These are phyloP conservation scores for Artibeus lituratus DNA, from an alignment of 2,797 vertebrate species.

Conservation along the genomic window DNA sequence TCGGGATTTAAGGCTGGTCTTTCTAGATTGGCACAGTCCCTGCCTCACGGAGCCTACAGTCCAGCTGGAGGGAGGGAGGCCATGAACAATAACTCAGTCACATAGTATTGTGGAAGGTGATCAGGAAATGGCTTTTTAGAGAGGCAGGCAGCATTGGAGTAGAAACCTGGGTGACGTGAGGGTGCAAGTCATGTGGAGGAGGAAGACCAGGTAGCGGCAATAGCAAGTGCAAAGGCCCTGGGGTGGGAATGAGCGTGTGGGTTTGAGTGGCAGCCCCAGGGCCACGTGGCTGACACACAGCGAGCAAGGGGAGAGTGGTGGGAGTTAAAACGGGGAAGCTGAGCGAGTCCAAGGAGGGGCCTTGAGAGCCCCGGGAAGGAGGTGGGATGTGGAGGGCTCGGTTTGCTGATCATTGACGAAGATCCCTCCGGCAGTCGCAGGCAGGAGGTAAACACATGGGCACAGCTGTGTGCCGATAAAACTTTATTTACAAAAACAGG, in stretches of 20 bases:
- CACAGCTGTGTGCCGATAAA: not conserved
- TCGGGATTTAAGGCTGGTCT: not conserved
- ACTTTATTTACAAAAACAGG: not conserved
- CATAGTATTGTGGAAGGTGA: fast-evolving
- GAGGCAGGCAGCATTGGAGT: not conserved
- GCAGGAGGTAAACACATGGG: not conserved
- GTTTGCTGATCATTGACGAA: not conserved
- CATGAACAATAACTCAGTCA: not conserved
- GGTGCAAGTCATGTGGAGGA: not conserved
- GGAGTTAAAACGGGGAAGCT: not conserved
- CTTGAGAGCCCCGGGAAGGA: not conserved
- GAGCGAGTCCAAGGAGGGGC: not conserved
- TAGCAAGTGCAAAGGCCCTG: not conserved
- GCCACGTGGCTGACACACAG: not conserved
- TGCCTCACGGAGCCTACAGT: not conserved
- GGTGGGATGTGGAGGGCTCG: not conserved
- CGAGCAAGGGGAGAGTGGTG: fast-evolving
- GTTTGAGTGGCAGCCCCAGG: not conserved
- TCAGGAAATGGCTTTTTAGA: not conserved
- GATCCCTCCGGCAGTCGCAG: not conserved
- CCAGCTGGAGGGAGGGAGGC: not conserved
- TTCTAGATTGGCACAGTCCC: not conserved
- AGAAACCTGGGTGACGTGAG: not conserved
- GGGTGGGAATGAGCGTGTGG: not conserved
- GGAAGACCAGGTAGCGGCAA: not conserved